phyloP scores from a whole-genome alignment of 2,797 vertebrate genomes.

The Phaenicophaeus curvirostris region DNA sequence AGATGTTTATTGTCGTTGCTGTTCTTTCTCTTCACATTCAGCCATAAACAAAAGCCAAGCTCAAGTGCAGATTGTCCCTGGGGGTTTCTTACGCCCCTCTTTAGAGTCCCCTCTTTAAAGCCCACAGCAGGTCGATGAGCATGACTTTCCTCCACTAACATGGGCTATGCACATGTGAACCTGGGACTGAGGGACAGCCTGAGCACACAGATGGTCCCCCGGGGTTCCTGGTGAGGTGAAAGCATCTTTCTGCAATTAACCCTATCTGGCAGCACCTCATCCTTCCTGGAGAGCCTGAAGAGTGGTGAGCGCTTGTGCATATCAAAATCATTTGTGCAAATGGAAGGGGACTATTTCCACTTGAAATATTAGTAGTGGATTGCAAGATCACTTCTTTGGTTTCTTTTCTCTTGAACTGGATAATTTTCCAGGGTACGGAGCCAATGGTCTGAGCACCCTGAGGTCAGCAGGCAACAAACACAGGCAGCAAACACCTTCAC shows the following conservation, averaged over 20 bases:
- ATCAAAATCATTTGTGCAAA: background rate
- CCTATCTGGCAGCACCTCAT: accelerated
- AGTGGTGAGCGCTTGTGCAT: accelerated
- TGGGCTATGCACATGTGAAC: background rate
- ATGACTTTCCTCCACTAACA: background rate
- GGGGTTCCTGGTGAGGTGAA: background rate
- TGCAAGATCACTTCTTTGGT: slow-evolving; percentile 17
- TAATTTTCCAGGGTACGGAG: slow-evolving; percentile 84
- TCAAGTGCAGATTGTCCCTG: background rate
- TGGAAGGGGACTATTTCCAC: background rate
- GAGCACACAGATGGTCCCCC: background rate
- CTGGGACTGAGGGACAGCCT: background rate
- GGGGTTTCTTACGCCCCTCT: accelerated
- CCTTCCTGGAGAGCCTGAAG: background rate
- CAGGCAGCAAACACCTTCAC: slow-evolving; percentile 78
- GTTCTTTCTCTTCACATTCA: background rate
- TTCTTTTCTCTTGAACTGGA: slow-evolving; percentile 70
- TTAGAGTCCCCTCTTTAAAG: background rate
- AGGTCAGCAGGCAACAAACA: slow-evolving; percentile 78
- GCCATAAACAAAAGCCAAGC: background rate
- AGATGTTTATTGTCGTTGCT: slow-evolving; percentile 4
- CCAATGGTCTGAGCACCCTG: slow-evolving; percentile 75
- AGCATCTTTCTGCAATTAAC: background rate
- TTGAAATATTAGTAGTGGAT: slow-evolving; percentile 58
- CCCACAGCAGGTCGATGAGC: background rate